Conservation (phyloP, 2,113 vertebrate genomes). For the Saccopteryx bilineata region DNA sequence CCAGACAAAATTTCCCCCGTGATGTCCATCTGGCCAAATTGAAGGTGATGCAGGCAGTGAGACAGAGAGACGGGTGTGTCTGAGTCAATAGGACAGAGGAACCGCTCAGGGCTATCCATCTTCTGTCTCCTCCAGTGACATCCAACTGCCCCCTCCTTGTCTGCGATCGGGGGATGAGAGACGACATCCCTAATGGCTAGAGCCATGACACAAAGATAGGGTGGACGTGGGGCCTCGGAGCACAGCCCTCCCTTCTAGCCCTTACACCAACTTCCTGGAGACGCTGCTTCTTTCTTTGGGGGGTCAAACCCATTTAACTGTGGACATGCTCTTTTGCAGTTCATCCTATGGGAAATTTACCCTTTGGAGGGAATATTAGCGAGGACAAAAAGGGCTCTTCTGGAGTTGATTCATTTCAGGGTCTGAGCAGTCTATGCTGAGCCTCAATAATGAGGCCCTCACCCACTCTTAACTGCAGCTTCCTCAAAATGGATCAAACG, state of each 20-base stretch:
- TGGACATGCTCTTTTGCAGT: not conserved
- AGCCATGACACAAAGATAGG: not conserved
- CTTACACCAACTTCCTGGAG: not conserved
- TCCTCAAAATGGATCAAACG: constrained; percentile 63
- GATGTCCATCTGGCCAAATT: constrained; percentile 84
- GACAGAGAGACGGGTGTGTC: constrained; percentile 81
- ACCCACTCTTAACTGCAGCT: not conserved
- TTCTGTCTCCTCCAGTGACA: constrained; percentile 79
- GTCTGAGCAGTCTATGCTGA: not conserved
- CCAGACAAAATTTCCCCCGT: constrained; percentile 78
- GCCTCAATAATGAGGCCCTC: not conserved
- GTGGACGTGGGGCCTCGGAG: not conserved
- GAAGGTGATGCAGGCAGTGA: constrained; percentile 78
- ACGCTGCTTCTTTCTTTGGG: not conserved
- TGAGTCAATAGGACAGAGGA: constrained; percentile 82
- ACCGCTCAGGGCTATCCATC: constrained; percentile 76
- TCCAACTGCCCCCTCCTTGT: constrained; percentile 60
- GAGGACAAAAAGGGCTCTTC: not conserved
- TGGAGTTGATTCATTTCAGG: not conserved
- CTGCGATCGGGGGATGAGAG: constrained; percentile 70
- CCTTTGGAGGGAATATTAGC: not conserved
- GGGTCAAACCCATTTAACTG: not conserved
- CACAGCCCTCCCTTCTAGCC: not conserved
- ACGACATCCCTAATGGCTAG: constrained; percentile 60
- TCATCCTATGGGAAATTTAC: not conserved